Evolutionary conservation across 1,140 invertebrate genomes (phyloP), one percentile per base, ranked within the genome.

Genomic region (Babylonia areolata): DNA sequence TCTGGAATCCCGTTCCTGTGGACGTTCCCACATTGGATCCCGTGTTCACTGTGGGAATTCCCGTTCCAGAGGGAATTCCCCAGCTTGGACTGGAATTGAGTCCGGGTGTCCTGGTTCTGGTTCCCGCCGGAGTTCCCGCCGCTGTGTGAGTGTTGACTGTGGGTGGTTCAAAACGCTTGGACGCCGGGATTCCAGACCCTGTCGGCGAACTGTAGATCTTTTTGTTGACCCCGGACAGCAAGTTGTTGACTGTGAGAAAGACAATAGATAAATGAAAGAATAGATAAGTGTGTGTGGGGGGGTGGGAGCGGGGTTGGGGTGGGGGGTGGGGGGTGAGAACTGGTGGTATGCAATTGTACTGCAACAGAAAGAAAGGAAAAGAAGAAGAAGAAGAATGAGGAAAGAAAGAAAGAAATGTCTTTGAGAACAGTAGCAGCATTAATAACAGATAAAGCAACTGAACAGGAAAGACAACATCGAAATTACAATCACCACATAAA

Each of bases 161-260:
- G 12, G 17, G 58, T 12, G 58, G 58, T 64, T 64, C 58, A 64
- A 64, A 64, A 9, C 46, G 9, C 58, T 64, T 37, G 71, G 9
- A 6, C 6, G 71, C 23, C 9, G 71, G 35, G 71, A 6, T 35
- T 12, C 71, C 33, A 37, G 35, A 35, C 35, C 37, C 35, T 77
- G 11, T 28, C 20, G 37, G 33, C 37, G 75, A 40, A 20, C 75
- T 37, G 37, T 77, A 77, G 11, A 77, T 28, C 15, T 77, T 77
- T 37, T 77, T 77, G 75, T 77, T 77, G 35, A 77, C 75, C 20
- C 75, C 75, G 2, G 75, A 37, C 37, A 77, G 75, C 37, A 77
- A 20, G 37, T 77, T 77, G 75, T 77, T 77, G 35, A 77, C 75
- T 77, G 75, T 40, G 28, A 0, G 28, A 23, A 0, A 23, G 28